Conservation (phyloP, 2,113 vertebrate species). For the Ptychochromis oligacanthus region DNA sequence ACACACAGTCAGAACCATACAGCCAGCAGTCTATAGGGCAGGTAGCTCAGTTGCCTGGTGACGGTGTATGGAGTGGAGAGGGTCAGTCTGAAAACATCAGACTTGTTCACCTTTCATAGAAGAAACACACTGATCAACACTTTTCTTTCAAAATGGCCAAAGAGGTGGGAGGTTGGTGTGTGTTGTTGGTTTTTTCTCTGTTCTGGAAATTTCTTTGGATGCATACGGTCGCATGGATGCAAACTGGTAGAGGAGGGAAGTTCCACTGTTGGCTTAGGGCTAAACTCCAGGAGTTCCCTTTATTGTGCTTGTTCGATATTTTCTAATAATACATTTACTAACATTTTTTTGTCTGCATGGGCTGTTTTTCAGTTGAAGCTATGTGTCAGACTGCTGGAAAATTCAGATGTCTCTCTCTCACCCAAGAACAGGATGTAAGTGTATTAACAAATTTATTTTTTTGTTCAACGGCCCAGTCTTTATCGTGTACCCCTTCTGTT, state of each 20-base stretch:
- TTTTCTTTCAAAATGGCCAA: constrained; percentile 66
- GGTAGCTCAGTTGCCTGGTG: constrained; percentile 67
- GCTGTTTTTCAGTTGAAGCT: constrained; percentile 59
- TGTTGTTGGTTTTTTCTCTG: constrained; percentile 36
- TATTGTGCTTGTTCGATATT: background rate
- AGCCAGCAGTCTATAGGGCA: constrained; percentile 53
- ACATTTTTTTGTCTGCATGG: background rate
- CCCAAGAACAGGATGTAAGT: constrained; percentile 74
- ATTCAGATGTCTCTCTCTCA: constrained; percentile 64
- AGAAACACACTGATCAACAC: constrained; percentile 59
- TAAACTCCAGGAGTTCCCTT: constrained; percentile 4
- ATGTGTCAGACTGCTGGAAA: constrained; percentile 41
- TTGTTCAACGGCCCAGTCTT: background rate
- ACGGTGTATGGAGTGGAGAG: constrained; percentile 54
- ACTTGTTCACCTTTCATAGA: constrained; percentile 62
- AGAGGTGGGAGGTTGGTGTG: constrained; percentile 68
- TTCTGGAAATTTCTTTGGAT: constrained; percentile 13
- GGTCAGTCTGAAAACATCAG: constrained; percentile 65
- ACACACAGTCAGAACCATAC: constrained; percentile 22
- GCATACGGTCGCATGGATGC: background rate
- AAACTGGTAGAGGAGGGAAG: background rate
- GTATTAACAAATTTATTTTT: background rate
- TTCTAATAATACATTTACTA: background rate
- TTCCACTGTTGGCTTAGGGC: background rate
- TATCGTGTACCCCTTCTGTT: background rate